Conservation (phyloP, 1,140 invertebrate species). For the Drosophila auraria region DNA sequence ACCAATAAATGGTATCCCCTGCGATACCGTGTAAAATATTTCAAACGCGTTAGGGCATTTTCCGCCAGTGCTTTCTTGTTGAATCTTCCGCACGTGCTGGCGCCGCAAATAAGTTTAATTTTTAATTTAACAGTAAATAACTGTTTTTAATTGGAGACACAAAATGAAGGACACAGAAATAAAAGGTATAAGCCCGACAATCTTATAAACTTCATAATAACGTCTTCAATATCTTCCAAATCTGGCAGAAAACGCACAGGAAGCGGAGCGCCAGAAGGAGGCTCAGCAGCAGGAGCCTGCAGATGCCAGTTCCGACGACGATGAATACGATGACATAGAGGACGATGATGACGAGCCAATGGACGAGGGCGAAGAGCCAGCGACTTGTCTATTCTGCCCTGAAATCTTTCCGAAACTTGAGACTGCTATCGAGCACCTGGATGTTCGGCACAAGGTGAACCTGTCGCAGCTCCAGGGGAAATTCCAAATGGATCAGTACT, state of each 20-base stretch:
- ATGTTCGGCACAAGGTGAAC: slow-evolving; percentile 89
- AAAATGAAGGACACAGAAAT: slow-evolving; percentile 56
- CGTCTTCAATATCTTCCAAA: not conserved
- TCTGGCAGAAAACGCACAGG: slow-evolving; percentile 4
- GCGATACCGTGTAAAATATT: not conserved
- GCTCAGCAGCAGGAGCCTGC: not conserved
- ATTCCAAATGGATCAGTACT: slow-evolving; percentile 92
- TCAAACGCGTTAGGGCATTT: slow-evolving; percentile 12
- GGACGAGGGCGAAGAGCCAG: slow-evolving; percentile 65
- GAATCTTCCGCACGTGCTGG: slow-evolving; percentile 32
- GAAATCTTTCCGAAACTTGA: slow-evolving; percentile 86
- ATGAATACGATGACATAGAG: slow-evolving; percentile 65
- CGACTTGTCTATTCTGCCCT: slow-evolving; percentile 87
- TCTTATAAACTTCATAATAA: not conserved
- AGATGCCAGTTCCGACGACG: slow-evolving; percentile 56
- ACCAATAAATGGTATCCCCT: not conserved
- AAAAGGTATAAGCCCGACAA: slow-evolving; percentile 20
- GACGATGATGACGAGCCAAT: slow-evolving; percentile 65
- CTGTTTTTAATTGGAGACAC: not conserved
- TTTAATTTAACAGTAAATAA: slow-evolving; percentile 4
- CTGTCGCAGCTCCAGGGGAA: slow-evolving; percentile 89
- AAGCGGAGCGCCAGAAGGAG: slow-evolving; percentile 13
- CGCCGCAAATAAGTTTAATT: slow-evolving; percentile 3
- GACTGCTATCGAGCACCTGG: slow-evolving; percentile 87
- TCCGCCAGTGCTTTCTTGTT: not conserved